These are phyloP conservation scores for Molossus alvarezi DNA, from an alignment of 2,797 vertebrate species.

Conservation along the genomic window DNA sequence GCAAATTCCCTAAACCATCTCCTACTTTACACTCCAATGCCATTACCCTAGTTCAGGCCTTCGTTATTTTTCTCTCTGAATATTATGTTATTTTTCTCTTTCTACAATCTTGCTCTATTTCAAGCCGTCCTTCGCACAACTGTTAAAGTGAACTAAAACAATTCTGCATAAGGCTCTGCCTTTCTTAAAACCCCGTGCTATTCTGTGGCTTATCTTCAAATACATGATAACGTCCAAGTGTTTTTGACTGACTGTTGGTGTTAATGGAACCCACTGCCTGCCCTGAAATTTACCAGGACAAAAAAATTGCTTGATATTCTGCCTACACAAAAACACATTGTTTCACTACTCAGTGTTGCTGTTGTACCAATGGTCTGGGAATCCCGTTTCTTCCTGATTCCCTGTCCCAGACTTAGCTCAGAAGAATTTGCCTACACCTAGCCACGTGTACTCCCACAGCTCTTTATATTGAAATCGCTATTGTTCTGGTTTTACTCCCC, in stretches of 20 bases:
- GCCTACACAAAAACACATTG: neutral
- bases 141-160: conserved; percentile 48
- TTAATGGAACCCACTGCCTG: neutral
- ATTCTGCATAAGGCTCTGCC: neutral
- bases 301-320: neutral
- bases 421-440: neutral
- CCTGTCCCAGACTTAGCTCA: neutral
- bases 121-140: conserved; percentile 26
- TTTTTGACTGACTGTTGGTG: neutral
- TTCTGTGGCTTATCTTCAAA: conserved; percentile 7
- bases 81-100: neutral
- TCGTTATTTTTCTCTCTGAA: neutral
- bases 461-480: neutral
- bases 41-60: neutral
- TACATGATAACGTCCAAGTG: neutral
- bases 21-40: no score
- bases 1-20: neutral
- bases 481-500: neutral
- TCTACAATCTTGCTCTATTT: neutral
- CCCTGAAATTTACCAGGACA: neutral
- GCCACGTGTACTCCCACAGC: neutral
- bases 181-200: neutral
- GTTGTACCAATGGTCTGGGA: neutral
- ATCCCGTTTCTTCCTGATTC: neutral
- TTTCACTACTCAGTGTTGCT: no score